Evolutionary conservation across 1,140 invertebrate species (phyloP), one percentile per base, ranked within the genome.

Genomic region (Musca vetustissima): DNA sequence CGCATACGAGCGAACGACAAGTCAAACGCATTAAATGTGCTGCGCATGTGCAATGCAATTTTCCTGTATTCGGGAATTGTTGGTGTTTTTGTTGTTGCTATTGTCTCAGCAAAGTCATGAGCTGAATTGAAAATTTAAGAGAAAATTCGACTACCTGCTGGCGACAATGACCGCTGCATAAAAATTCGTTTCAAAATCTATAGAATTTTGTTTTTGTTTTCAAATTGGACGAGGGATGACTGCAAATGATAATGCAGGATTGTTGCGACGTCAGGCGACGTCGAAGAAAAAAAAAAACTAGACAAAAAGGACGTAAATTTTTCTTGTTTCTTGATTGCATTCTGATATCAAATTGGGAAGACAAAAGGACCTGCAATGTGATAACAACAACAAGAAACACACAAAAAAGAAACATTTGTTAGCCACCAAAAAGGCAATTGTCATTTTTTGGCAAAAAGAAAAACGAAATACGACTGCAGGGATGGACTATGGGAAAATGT

Each of bases 141-240:
- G 24, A 25, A 57, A 57, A 57, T 57, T 28, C 28, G 15, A 3
- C 25, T 57, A 57, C 53, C 53, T 57, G 53, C 53, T 57, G 53
- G 53, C 53, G 53, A 57, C 53, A 57, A 57, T 57, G 53, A 57
- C 53, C 53, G 53, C 25, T 57, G 53, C 53, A 57, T 57, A 57
- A 57, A 57, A 28, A 43, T 43, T 43, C 36, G 11, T n/a, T n/a
- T n/a, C n/a, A 43, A 43, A 43, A 13, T 43, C 6, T 2, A 7
- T 43, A 43, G 36, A 43, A 43, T 28, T 28, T 4, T 13, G 11
- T 43, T 43, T 7, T n/a, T n/a, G n/a, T n/a, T n/a, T 15, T 28
- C 15, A 25, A 57, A 57, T 14, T 28, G 25, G 25, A 57, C 53
- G 24, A 57, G 53, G 53, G 53, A 24, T 57, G 53, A 28, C 11